Evolutionary conservation across 2,797 vertebrate genomes (phyloP), one percentile per base, ranked within the genome.

Genomic region (Emys orbicularis): DNA sequence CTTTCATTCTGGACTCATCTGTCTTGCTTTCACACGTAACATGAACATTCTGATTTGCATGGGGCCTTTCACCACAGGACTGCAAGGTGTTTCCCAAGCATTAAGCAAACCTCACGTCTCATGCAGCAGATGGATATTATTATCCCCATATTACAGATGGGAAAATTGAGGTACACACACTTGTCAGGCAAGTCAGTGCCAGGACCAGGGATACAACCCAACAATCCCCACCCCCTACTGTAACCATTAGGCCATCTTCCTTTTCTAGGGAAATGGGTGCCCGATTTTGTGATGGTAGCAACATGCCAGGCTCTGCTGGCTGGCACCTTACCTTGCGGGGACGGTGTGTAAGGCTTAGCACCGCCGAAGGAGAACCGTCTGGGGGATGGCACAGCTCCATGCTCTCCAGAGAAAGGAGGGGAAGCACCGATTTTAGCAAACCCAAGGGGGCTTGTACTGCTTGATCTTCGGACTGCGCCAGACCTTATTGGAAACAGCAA

Each of bases 281-380:
- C 0, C 2, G 3, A 79, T 95, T 91, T 87, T 72, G 87, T 31
- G 6, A 61, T 56, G 65, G 53, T 49, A 92, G 86, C n/a, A 81
- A 76, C 0, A 47, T 1, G 31, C 44, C 74, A 41, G 34, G 18
- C 61, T 65, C 16, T 5, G 27, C 8, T 13, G 81, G 54, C 1
- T 83, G 74, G 79, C 23, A 65, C 37, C 93, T 92, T 98, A 99
- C 99, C 99, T 98, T 97, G 98, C 0, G 99, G 99, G 72, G 99
- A 99, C 1, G 97, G 98, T 18, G 96, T 98, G 29, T 98, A 98
- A 0, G 98, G 99, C 96, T 98, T 98, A 83, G 98, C 98, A 59
- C 99, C 99, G 1, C 98, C 99, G 50, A 98, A 96, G 74, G 98
- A 98, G 76, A 98, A 96, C 84, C 98, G 98, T 84, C 98, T 98